Base-by-base conservation (phyloP, 1,140 invertebrate genomes). In the Phymorhynchus buccinoides region DNA sequence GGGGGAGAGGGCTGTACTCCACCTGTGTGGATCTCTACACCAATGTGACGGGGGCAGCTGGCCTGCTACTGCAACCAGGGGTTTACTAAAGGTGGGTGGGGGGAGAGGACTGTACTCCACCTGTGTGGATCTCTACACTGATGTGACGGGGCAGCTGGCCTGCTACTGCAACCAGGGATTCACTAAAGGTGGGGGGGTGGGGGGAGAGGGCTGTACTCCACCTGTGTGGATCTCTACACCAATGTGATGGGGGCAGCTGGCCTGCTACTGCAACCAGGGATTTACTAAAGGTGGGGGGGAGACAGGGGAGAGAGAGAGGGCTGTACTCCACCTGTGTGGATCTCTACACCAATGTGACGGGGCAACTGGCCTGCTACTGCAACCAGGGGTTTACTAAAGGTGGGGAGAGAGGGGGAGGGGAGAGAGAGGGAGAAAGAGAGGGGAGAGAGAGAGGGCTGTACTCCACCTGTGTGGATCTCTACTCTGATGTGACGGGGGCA, bases 251-350 rank as follows among this genome's bases (percentile, higher is more conserved):
- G 37, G 41, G 7, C 35, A 44, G 41, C 6, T 41, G 35, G 9
- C 14, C 6, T 78, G 35, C 37, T 41, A 35, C 35, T 78, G 75
- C 41, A 78, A 78, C 35, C 27, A 35, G 41, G 75, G 35, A 44
- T 78, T 9, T 35, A 37, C 22, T 7, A 9, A 27, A 37, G 35
- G 35, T 78, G 37, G 37, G 35, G 37, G 35, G 37, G 41, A 41
- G 35, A 18, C 12, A 35, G 41, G 77, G 37, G 35, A 41, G 27
- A 39, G 27, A 41, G 30, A 12, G 42, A 7, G 75, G 75, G 37
- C 1, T n/a, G 37, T 78, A 18, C n/a, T 41, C 39, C 41, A 78
- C 75, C 75, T 78, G 75, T 78, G 75, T 78, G 37, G 75, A 81
- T 22, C 16, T 39, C 35, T 81, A 56, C 80, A 48, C 22, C 16